phyloP scores from a whole-genome alignment of 2,797 vertebrate genomes.

The Ctenopoma kingsleyae region DNA sequence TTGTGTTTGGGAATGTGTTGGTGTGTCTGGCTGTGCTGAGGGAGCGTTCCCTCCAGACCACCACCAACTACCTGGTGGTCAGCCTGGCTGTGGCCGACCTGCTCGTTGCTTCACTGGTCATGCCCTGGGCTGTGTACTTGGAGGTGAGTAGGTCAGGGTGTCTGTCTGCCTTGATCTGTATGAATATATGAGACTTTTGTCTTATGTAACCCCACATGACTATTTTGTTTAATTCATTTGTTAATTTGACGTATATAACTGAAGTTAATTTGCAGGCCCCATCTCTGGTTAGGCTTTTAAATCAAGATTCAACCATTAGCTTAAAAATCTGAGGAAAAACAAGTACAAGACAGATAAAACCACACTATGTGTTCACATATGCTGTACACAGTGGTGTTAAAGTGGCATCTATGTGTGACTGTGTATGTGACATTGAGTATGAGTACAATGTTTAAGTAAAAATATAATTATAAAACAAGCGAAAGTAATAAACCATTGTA shows the following conservation, averaged over 20 bases:
- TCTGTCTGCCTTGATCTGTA: background rate
- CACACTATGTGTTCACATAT: too few species aligned
- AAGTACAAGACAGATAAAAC: too few species aligned
- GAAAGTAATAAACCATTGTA: too few species aligned
- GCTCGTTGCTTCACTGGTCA: slow-evolving; percentile 93
- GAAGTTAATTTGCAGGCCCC: background rate
- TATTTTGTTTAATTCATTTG: background rate
- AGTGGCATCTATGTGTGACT: background rate
- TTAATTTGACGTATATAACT: background rate
- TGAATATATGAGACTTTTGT: background rate
- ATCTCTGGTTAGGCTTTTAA: background rate
- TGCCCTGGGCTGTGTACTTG: slow-evolving; percentile 96
- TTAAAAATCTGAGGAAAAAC: too few species aligned
- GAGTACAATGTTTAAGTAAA: too few species aligned
- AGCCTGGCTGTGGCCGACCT: slow-evolving; percentile 94
- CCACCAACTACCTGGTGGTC: slow-evolving; percentile 96
- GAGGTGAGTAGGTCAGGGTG: slow-evolving; percentile 88
- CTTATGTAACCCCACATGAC: fast-evolving
- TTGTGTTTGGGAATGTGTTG: slow-evolving; percentile 93
- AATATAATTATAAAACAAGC: too few species aligned
- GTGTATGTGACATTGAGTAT: background rate
- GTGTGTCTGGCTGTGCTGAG: slow-evolving; percentile 93
- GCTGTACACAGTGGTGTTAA: too few species aligned
- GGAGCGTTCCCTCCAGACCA: slow-evolving; percentile 91
- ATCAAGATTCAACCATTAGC: background rate